Evolutionary conservation across 2,797 vertebrate genomes (phyloP), one percentile per base, ranked within the genome.

Genomic region (Mormyrus hasselquistii): DNA sequence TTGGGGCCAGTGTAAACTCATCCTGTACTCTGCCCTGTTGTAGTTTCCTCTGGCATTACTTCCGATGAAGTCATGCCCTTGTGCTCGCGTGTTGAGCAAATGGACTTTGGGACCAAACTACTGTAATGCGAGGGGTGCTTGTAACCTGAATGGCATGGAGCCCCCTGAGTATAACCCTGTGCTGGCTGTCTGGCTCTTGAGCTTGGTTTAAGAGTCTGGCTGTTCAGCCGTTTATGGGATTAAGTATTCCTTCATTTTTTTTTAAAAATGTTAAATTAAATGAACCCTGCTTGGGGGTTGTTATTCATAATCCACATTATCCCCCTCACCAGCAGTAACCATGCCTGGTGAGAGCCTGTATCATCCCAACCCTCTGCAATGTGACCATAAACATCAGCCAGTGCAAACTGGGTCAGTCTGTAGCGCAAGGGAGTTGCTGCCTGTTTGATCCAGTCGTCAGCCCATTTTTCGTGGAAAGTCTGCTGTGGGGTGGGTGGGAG

Each of bases 401-500:
- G 16, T 9, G 52, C 38, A 22, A 73, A 38, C 52, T 50, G 50
- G 89, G 38, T 79, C 84, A 57, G 44, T 10, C 47, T 6, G 19
- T 73, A 59, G 47, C n/a, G n/a, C 19, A 25, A 52, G 62, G 87
- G 59, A 65, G 88, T 53, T 85, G 88, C 34, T 44, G 19, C 76
- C 52, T 90, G 52, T 89, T 89, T 86, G 76, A 73, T 79, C 4
- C 47, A 7, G 86, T 76, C 88, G 34, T 85, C 88, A 62, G 14
- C 50, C 22, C 25, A 69, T 59, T 49, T 69, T 82, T 62, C 55
- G 41, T 34, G 82, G 82, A 53, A 83, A 55, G 49, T 84, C 47
- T 38, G 14, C 29, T 86, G 14, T 44, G 12, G 34, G 91, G 62
- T 79, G 89, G 84, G 59, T 65, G 82, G 34, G 10, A 76, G 69